Evolutionary conservation across 1,140 invertebrate genomes (phyloP).

Genomic region (Lineus longissimus): DNA sequence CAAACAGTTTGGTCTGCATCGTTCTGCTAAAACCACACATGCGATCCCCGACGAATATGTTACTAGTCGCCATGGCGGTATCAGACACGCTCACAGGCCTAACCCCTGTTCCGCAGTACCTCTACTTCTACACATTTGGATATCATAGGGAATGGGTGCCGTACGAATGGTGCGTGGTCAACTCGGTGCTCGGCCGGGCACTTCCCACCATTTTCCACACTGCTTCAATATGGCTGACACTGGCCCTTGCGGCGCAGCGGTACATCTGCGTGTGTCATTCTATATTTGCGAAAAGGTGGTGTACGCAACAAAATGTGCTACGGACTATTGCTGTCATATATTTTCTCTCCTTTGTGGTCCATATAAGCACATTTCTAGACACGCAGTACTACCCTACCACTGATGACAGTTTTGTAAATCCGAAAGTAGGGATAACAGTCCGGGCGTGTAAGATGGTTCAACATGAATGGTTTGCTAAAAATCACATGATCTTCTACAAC

Average conservation of each 20-base stretch:
- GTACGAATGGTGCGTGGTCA: conserved; percentile 66
- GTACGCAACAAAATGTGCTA: conserved; percentile 77
- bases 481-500: conserved; percentile 64
- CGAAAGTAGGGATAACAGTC: conserved; percentile 38
- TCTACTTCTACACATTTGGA: conserved; percentile 87
- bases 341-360: conserved; percentile 71
- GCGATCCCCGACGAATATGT: conserved; percentile 67
- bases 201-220: conserved; percentile 87
- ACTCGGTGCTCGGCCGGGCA: conserved; percentile 55
- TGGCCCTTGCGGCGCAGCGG: conserved; percentile 76
- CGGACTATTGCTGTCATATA: conserved; percentile 73
- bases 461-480: conserved; percentile 45
- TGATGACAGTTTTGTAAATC: conserved; percentile 63
- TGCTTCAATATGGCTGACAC: conserved; percentile 81
- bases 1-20: conserved; percentile 81
- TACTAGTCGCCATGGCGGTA: conserved; percentile 79
- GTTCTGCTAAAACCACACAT: conserved; percentile 65
- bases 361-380: conserved; percentile 75
- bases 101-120: conserved; percentile 78
- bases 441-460: conserved; percentile 25
- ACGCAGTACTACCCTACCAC: conserved; percentile 53
- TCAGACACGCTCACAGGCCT: conserved; percentile 88
- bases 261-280: conserved; percentile 91
- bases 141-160: conserved; percentile 64
- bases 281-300: conserved; percentile 76